Evolutionary conservation across 2,113 vertebrate species (phyloP), one percentile per base, ranked within the genome.

Genomic region (Melanocharis versteri): DNA sequence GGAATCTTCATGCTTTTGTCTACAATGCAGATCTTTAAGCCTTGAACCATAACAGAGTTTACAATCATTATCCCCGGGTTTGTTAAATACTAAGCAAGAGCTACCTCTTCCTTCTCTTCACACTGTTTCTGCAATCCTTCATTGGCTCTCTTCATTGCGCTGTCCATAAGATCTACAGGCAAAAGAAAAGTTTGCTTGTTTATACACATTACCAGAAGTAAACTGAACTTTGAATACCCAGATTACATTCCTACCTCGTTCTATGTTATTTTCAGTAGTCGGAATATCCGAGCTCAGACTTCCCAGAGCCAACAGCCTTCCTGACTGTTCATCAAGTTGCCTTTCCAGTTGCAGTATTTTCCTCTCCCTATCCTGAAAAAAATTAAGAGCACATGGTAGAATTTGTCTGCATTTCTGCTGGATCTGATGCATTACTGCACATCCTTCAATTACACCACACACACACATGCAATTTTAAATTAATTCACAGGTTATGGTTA

Each of bases 81-180:
- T 48, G 33, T 64, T 77, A 78, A 83, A 66, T 28, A 39, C 5
- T 60, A 98, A 71, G 22, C 40, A 91, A 87, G 27, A 80, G 6
- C 12, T 98, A 99, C 99, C 98, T 98, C 95, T 73, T 99, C 98
- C 86, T 98, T 99, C 45, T 98, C 98, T 73, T 97, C 95, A 78
- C 98, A 98, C 23, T 98, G 97, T 35, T 95, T 97, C 95, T 98
- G 92, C 50, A 97, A 3, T 68, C n/a, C 84, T 84, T 96, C 95
- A 40, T 94, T 83, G n/a, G 57, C 39, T 91, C 75, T 93, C 84
- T 93, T 82, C 86, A 94, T 65, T 0, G 3, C 62, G 50, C 50
- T 85, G 30, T 70, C 85, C 21, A 9, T 35, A 65, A 87, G 64
- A 73, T 73, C 97, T 97, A 26, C 0, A 76, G 51, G 27, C 15